Evolutionary conservation across 2,797 vertebrate genomes (phyloP).

Genomic region (Sebastes wilsoni): DNA sequence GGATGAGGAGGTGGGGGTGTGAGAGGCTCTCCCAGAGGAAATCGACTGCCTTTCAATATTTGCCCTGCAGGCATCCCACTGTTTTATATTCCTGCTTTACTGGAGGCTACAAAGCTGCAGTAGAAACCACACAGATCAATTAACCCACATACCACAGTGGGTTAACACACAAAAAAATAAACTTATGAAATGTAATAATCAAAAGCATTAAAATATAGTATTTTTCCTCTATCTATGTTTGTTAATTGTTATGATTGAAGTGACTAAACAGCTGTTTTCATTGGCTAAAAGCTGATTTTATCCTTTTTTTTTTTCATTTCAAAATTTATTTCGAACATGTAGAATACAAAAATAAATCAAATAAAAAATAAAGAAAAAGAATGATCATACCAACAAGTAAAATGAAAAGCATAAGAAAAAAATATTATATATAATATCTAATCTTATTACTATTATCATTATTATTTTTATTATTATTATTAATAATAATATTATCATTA

Average conservation of each 20-base stretch:
- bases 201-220: neutral
- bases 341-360: no score
- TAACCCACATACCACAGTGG: neutral
- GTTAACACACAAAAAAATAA: neutral
- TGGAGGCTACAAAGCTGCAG: neutral
- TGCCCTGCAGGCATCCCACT: constrained; percentile 24
- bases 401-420: no score
- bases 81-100: constrained; percentile 20
- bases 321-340: no score
- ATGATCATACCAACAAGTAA: no score
- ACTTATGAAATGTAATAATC: neutral
- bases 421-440: no score
- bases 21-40: neutral
- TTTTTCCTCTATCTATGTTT: neutral
- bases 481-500: no score
- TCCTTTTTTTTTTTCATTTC: neutral
- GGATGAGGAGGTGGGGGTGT: neutral
- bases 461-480: neutral
- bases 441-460: no score
- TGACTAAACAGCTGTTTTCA: neutral
- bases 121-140: neutral
- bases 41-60: constrained; percentile 24
- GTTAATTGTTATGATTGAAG: neutral
- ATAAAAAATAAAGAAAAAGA: no score
- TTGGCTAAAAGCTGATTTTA: neutral